These are phyloP conservation scores for Nemotelus pantherinus DNA, from an alignment of 2,888 invertebrate genomes.

Conservation along the genomic window DNA sequence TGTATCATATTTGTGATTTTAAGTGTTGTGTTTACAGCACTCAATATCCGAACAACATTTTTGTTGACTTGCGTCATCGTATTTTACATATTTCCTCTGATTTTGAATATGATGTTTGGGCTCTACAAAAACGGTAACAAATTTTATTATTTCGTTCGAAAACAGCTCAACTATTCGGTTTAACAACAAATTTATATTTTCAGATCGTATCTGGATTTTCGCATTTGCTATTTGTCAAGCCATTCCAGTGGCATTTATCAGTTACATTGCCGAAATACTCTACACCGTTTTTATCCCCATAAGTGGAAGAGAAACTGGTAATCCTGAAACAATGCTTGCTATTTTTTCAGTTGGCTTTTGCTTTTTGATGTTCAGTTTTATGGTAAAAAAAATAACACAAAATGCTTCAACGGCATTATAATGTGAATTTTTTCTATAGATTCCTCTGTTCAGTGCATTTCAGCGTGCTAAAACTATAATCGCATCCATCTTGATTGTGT, in stretches of 20 bases:
- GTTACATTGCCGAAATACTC: constrained; percentile 20
- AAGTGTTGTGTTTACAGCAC: constrained; percentile 58
- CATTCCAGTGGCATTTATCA: constrained; percentile 15
- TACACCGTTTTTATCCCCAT: constrained; percentile 17
- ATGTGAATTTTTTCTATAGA: neutral
- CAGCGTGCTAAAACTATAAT: neutral
- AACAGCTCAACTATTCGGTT: no score
- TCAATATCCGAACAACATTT: constrained; percentile 61
- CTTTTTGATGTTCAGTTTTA: constrained; percentile 18
- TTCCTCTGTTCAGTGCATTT: constrained; percentile 18
- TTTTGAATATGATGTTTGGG: no score
- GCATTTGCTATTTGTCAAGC: constrained; percentile 21
- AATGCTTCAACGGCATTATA: neutral
- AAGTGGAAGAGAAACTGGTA: constrained; percentile 2
- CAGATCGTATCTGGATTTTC: constrained; percentile 9
- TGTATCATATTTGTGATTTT: constrained; percentile 60
- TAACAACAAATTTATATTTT: neutral
- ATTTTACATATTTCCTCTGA: constrained; percentile 58
- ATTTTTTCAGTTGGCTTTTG: constrained; percentile 56
- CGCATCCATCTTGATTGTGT: neutral
- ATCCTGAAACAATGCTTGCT: constrained; percentile 62
- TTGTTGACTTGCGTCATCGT: constrained; percentile 60
- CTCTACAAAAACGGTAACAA: no score
- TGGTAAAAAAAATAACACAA: neutral
- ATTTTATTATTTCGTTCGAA: no score